phyloP scores from a whole-genome alignment of 2,888 invertebrate species.

The Leptinotarsa peninsularis region DNA sequence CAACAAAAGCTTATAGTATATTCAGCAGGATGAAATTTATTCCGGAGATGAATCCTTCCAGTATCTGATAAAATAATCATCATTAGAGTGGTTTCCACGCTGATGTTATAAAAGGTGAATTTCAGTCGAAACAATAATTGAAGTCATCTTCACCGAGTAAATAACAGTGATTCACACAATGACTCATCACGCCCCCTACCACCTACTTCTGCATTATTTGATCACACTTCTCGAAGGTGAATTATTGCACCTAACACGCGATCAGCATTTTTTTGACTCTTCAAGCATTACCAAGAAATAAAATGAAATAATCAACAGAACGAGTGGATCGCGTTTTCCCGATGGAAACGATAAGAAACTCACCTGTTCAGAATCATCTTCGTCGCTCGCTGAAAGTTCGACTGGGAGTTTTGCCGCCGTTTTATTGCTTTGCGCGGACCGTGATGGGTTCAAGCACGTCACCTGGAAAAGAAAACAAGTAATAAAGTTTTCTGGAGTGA shows the following conservation, averaged over 20 bases:
- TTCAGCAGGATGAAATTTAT: no score
- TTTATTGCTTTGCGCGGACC: conserved; percentile 53
- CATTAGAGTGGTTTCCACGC: no score
- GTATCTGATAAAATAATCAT: no score
- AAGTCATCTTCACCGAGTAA: not conserved
- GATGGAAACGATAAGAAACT: conserved; percentile 39
- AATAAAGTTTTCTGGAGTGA: not conserved
- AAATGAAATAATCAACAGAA: conserved; percentile 43
- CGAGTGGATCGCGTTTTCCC: conserved; percentile 52
- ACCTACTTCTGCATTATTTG: not conserved
- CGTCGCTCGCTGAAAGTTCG: conserved; percentile 49
- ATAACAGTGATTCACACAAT: not conserved
- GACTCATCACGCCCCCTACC: not conserved
- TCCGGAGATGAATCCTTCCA: no score
- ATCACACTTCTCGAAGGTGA: not conserved
- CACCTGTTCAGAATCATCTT: conserved; percentile 59
- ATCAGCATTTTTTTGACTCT: conserved; percentile 1
- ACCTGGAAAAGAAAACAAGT: conserved; percentile 52
- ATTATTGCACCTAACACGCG: not conserved
- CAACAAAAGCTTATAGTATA: no score
- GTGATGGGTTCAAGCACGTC: conserved; percentile 53
- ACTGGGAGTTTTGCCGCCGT: conserved; percentile 53
- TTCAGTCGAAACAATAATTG: no score
- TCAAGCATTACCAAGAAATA: conserved; percentile 15
- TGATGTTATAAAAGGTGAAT: no score